Percentiles rank a stretch among this genome's conserved stretches.
Conservation (phyloP, 37 sponge, comb jelly and placozoan species). For the Halisarca cf. caerulea region DNA sequence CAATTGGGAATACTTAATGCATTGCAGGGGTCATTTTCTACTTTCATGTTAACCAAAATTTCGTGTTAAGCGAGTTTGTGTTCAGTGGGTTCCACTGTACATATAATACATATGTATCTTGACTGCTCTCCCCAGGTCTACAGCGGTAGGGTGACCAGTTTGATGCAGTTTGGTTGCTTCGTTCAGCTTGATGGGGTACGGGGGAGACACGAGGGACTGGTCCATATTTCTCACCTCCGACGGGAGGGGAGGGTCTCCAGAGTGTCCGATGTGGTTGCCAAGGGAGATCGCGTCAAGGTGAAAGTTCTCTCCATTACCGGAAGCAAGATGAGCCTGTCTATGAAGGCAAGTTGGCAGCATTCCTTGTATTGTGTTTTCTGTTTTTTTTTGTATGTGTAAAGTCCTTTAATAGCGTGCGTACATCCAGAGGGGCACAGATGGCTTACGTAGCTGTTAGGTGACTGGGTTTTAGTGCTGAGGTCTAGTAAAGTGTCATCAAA, state of each 20-base stretch:
- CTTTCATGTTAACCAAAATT: too few species aligned
- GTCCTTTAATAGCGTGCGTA: too few species aligned
- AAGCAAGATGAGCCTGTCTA: constrained; percentile 84
- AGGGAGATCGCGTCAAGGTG: constrained; percentile 89
- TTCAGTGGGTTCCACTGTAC: too few species aligned
- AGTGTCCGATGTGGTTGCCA: constrained; percentile 81
- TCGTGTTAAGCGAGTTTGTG: background rate
- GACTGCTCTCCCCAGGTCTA: constrained; percentile 56
- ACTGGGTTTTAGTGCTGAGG: too few species aligned
- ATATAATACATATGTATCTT: too few species aligned
- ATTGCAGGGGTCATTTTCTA: too few species aligned
- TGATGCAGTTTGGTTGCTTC: constrained; percentile 98
- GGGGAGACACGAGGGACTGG: constrained; percentile 88
- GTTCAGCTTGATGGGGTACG: constrained; percentile 91
- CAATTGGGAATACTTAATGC: too few species aligned
- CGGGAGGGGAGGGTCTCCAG: constrained; percentile 79
- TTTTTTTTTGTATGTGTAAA: too few species aligned
- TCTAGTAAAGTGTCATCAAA: too few species aligned
- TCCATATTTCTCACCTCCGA: constrained; percentile 89
- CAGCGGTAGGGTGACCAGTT: constrained; percentile 87
- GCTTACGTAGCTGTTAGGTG: too few species aligned
- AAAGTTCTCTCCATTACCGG: constrained; percentile 92
- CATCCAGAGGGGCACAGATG: too few species aligned
- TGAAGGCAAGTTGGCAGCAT: constrained; percentile 87
- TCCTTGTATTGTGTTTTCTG: too few species aligned